Evolutionary conservation across 2,113 vertebrate species (phyloP), one percentile per base, ranked within the genome.

Genomic region (Phylloscopus whistleri): DNA sequence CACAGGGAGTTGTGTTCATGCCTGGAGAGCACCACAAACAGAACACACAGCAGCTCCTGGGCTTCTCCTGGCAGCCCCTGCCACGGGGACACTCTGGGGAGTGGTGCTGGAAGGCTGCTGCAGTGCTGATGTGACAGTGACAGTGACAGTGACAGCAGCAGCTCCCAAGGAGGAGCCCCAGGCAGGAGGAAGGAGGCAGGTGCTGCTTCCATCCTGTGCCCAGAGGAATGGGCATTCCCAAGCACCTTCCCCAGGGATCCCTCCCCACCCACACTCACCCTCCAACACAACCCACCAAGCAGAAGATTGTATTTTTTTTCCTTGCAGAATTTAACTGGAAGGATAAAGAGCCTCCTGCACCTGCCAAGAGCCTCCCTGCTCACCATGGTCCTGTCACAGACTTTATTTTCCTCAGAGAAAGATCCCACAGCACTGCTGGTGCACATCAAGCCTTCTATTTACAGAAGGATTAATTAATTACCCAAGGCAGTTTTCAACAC

Each of bases 381-480:
- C 82, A 66, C n/a, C 70, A 66, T 0, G 0, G 12, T n/a, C 67
- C 86, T 80, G 69, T 60, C 67, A 41, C 10, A 67, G 77, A 56
- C 43, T n/a, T 85, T 46, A 70, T 64, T 69, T 60, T 39, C 59
- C 77, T 87, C 77, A 44, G 74, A 92, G 86, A 73, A 93, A 90
- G 67, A 85, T 75, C 87, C 83, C 83, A 22, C 2, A 77, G 91
- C 84, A 56, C 58, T 72, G 52, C 2, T 60, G 93, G 84, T 72
- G 87, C 72, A 37, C 37, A 95, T 86, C 90, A 78, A 91, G 77
- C 79, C 58, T 91, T 75, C 81, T 84, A 7, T 72, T 96, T 96
- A 90, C 85, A 88, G 75, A 75, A 60, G 64, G 74, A 93, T 86
- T 96, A 84, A 95, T 94, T 95, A 90, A 75, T 92, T 81, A 92